Conservation (phyloP, 2,888 invertebrate genomes). For the Spodoptera littoralis region DNA sequence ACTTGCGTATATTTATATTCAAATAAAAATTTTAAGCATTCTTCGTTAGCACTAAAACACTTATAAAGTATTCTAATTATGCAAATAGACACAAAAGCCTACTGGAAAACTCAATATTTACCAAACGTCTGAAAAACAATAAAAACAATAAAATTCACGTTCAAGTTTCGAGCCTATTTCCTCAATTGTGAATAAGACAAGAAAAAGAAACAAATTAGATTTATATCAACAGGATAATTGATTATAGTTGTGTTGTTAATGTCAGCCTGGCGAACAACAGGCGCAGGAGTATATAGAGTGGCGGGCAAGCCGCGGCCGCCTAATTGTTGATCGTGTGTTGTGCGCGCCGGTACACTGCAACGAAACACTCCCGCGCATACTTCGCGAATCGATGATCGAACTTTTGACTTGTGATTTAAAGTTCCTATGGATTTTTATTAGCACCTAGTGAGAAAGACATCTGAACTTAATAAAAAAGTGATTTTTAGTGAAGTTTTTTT, state of each 20-base stretch:
- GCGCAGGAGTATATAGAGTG: slow-evolving; percentile 77
- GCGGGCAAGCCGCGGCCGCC: slow-evolving; percentile 74
- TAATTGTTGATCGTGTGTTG: slow-evolving; percentile 69
- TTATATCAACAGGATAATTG: slow-evolving; percentile 55
- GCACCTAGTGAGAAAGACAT: slow-evolving; percentile 45
- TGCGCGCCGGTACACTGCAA: slow-evolving; percentile 61
- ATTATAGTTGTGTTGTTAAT: slow-evolving; percentile 43
- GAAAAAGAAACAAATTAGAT: slow-evolving; percentile 53
- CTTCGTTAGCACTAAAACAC: too few species aligned
- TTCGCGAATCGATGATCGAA: slow-evolving; percentile 44
- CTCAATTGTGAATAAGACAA: slow-evolving; percentile 40
- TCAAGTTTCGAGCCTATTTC: slow-evolving; percentile 39
- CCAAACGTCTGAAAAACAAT: slow-evolving; percentile 5
- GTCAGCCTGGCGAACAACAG: slow-evolving; percentile 52
- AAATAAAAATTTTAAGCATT: too few species aligned
- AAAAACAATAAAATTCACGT: slow-evolving; percentile 31
- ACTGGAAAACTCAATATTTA: too few species aligned
- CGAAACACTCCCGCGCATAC: slow-evolving; percentile 57
- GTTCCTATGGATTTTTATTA: slow-evolving; percentile 57
- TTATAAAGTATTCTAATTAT: too few species aligned
- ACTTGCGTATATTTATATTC: too few species aligned
- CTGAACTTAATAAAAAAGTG: slow-evolving; percentile 43
- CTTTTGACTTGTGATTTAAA: slow-evolving; percentile 53
- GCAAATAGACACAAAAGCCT: too few species aligned
- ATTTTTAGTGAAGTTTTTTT: slow-evolving; percentile 50